Conservation (phyloP, 2,113 vertebrate genomes). For the Eolophus roseicapilla region DNA sequence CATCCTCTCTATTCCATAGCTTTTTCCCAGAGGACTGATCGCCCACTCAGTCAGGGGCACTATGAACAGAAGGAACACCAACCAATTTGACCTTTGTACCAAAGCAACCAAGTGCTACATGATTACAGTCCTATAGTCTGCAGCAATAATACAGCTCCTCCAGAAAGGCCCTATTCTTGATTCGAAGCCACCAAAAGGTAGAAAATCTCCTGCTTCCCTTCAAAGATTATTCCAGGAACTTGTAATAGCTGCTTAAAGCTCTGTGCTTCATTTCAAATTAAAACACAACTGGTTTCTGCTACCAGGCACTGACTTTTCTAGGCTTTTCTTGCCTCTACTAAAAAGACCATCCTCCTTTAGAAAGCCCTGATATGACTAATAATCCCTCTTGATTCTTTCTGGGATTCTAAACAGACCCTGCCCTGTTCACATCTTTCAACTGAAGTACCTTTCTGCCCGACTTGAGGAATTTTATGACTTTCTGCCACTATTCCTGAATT, state of each 20-base stretch:
- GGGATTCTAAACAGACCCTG: constrained; percentile 20
- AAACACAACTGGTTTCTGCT: constrained; percentile 21
- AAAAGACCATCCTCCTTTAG: constrained; percentile 42
- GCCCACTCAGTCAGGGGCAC: not conserved
- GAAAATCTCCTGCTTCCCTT: not conserved
- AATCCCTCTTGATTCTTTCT: constrained; percentile 43
- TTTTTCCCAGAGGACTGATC: not conserved
- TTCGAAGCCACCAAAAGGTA: not conserved
- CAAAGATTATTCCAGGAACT: not conserved
- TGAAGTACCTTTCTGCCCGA: not conserved
- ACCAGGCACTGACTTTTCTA: not conserved
- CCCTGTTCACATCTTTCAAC: constrained; percentile 3
- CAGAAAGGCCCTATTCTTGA: not conserved
- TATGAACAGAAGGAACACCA: not conserved
- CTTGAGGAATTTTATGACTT: constrained; percentile 29
- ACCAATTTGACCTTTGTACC: not conserved
- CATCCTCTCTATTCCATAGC: not conserved
- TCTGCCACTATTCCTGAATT: not conserved
- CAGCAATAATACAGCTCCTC: not conserved
- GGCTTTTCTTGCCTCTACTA: constrained; percentile 3
- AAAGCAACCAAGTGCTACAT: not conserved
- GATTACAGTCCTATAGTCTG: not conserved
- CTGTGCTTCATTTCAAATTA: constrained; percentile 20
- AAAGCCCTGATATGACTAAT: constrained; percentile 21
- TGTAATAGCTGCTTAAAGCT: not conserved